A percentile compares a stretch with the other conserved stretches of the same genome.
phyloP scores from a whole-genome alignment of 1,140 invertebrate species.

The Rhopalosiphum maidis region DNA sequence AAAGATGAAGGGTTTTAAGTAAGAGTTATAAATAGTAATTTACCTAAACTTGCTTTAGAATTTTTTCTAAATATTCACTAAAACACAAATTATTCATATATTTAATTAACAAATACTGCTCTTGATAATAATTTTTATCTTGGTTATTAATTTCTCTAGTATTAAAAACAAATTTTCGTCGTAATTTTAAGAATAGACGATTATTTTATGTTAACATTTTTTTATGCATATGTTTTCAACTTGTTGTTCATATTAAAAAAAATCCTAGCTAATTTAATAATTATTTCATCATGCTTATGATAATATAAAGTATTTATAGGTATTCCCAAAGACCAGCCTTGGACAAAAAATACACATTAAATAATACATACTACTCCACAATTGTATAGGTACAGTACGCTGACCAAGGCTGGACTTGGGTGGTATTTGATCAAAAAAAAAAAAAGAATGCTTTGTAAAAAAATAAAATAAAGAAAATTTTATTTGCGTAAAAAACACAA shows the following conservation, averaged over 20 bases:
- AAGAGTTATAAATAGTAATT: too few species aligned
- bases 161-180: not conserved
- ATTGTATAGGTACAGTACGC: constrained; percentile 39
- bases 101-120: not conserved
- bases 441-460: constrained; percentile 21
- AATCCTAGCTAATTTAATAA: not conserved
- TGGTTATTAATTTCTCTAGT: not conserved
- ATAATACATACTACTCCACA: constrained; percentile 24
- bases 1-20: not conserved
- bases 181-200: not conserved
- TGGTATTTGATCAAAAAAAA: constrained; percentile 47
- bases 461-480: constrained; percentile 12
- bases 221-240: not conserved
- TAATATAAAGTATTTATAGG: not conserved
- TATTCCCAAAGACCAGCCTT: constrained; percentile 56
- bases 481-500: constrained; percentile 48
- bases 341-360: constrained; percentile 41
- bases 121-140: not conserved
- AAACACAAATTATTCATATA: not conserved
- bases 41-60: too few species aligned
- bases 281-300: not conserved
- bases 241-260: not conserved
- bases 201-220: not conserved
- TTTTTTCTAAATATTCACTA: too few species aligned
- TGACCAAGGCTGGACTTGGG: constrained; percentile 55